These are phyloP conservation scores for Chionodraco myersi DNA, from an alignment of 2,113 vertebrate species.

Conservation along the genomic window DNA sequence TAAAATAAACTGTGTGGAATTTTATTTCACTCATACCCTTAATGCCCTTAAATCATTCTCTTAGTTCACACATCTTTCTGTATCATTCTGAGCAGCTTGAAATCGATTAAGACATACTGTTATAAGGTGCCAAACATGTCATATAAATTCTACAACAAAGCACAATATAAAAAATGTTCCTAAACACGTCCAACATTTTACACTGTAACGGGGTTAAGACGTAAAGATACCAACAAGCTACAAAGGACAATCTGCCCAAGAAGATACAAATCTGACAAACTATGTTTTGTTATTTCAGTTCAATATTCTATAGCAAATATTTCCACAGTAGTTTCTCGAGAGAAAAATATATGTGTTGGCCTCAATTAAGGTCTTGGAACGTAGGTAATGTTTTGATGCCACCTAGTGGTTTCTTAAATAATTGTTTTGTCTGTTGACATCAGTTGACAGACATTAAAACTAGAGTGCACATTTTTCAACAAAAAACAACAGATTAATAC, in stretches of 20 bases:
- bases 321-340: no score
- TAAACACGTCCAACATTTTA: not conserved
- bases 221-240: not conserved
- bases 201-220: not conserved
- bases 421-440: not conserved
- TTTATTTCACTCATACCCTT: not conserved
- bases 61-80: not conserved
- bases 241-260: not conserved
- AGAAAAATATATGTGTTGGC: not conserved
- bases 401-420: conserved; percentile 25
- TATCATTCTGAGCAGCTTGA: not conserved
- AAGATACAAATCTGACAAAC: not conserved
- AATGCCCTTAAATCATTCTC: not conserved
- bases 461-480: no score
- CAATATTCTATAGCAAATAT: not conserved
- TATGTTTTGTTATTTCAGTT: not conserved
- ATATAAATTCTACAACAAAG: not conserved
- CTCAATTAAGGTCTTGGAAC: not conserved
- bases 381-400: conserved; percentile 12
- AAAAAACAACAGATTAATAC: not conserved
- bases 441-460: not conserved
- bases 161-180: not conserved
- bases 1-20: not conserved
- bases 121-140: not conserved
- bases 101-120: not conserved